A percentile compares a stretch with the other conserved stretches of the same genome.
phyloP scores from a whole-genome alignment of 2,113 vertebrate genomes.

The Rattus rattus region DNA sequence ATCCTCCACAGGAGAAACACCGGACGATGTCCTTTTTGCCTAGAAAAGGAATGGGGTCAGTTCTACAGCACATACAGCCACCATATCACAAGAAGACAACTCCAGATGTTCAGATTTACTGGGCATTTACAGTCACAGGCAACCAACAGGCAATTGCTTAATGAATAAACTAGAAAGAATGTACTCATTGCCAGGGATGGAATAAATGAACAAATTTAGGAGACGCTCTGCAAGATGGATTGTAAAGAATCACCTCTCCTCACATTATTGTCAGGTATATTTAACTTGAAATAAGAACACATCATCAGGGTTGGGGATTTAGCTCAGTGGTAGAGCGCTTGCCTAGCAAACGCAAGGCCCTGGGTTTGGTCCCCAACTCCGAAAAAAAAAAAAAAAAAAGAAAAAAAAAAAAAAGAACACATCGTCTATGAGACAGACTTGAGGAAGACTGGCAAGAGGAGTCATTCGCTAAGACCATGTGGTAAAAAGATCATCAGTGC shows the following conservation, averaged over 20 bases:
- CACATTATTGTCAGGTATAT: neutral
- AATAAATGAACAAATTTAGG: neutral
- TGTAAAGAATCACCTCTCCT: neutral
- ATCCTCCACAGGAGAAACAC: slow-evolving; percentile 94
- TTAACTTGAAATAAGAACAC: neutral
- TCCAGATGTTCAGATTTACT: neutral
- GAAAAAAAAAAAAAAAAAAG: too few relatives aligned
- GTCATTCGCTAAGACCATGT: neutral
- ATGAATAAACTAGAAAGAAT: neutral
- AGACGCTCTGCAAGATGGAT: neutral
- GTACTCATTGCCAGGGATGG: neutral
- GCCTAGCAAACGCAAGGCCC: too few relatives aligned
- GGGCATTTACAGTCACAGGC: neutral
- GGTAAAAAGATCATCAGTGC: neutral
- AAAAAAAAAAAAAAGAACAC: too few relatives aligned
- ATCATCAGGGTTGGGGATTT: too few relatives aligned
- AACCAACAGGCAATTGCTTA: neutral
- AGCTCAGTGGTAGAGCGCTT: too few relatives aligned
- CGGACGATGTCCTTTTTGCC: slow-evolving; percentile 91
- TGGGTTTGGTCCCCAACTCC: too few relatives aligned
- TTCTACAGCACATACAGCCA: too few relatives aligned
- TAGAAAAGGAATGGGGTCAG: slow-evolving; percentile 66
- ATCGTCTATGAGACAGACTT: neutral
- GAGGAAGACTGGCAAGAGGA: neutral
- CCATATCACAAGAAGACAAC: neutral